Conservation (phyloP, 2,888 invertebrate genomes). For the Ormyrus thymus region DNA sequence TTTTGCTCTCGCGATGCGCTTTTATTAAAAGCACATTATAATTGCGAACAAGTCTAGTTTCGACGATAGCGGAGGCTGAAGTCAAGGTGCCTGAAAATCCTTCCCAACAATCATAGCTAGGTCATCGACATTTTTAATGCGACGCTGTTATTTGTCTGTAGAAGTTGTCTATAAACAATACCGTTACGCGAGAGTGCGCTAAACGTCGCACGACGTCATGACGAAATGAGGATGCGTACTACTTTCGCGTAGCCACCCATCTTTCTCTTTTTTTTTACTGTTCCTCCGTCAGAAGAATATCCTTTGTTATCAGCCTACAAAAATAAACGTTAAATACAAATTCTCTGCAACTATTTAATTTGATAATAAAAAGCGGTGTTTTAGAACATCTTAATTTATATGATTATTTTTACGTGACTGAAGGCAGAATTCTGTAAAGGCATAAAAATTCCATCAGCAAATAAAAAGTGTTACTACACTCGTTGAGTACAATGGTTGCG, state of each 20-base stretch:
- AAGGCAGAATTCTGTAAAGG: too few species aligned
- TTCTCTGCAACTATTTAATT: background rate
- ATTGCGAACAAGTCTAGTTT: background rate
- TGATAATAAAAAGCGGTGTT: too few species aligned
- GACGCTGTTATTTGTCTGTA: background rate
- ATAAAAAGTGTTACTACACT: too few species aligned
- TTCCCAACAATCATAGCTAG: background rate
- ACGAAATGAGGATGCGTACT: slow-evolving; percentile 62
- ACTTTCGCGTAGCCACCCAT: slow-evolving; percentile 55
- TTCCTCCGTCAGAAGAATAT: slow-evolving; percentile 15
- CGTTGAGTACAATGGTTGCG: too few species aligned
- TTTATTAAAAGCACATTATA: background rate
- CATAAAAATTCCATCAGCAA: too few species aligned
- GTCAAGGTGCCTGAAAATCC: background rate
- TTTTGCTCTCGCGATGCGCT: background rate
- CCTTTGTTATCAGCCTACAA: slow-evolving; percentile 6
- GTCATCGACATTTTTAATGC: slow-evolving; percentile 6
- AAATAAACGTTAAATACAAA: background rate
- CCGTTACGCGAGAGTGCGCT: slow-evolving; percentile 56
- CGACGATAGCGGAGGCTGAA: background rate
- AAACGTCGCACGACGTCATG: slow-evolving; percentile 48
- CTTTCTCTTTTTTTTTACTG: slow-evolving; percentile 18
- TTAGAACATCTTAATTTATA: too few species aligned
- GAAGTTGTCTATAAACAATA: slow-evolving; percentile 58
- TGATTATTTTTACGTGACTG: too few species aligned